Percentiles rank a stretch among this genome's conserved stretches.
phyloP scores from a whole-genome alignment of 2,113 vertebrate genomes.

The Pyxicephalus adspersus region DNA sequence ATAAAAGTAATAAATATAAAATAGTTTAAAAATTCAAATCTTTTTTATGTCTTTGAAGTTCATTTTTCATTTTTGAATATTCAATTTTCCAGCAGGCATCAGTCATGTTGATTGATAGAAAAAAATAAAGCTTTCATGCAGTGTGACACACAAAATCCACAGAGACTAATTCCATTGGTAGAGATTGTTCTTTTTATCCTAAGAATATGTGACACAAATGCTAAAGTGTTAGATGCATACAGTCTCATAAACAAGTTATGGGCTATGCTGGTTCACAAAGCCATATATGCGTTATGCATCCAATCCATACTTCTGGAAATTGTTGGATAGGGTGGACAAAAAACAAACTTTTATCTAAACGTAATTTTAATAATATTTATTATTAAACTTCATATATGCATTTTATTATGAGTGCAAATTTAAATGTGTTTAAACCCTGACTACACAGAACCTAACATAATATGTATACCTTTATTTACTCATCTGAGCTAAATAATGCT shows the following conservation, averaged over 20 bases:
- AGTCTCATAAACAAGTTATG: conserved; percentile 12
- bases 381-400: no score
- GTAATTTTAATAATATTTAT: no score
- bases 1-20: conserved; percentile 2
- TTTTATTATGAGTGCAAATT: no score
- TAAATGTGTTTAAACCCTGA: no score
- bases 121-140: conserved; percentile 23
- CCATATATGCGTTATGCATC: neutral
- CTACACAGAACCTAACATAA: no score
- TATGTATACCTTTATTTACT: no score
- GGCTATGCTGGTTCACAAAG: conserved; percentile 1
- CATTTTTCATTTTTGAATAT: conserved; percentile 23
- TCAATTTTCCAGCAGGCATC: conserved; percentile 21
- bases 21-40: conserved; percentile 26
- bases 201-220: conserved; percentile 22
- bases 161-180: conserved; percentile 38
- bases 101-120: conserved; percentile 35
- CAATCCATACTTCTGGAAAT: no score
- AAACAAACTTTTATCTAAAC: no score
- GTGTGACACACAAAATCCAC: conserved; percentile 20
- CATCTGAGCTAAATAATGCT: no score
- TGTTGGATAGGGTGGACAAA: no score
- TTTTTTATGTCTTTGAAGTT: conserved; percentile 31
- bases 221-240: neutral
- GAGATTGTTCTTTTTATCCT: conserved; percentile 24